phyloP scores from a whole-genome alignment of 1,140 invertebrate genomes.

The Dreissena polymorpha region DNA sequence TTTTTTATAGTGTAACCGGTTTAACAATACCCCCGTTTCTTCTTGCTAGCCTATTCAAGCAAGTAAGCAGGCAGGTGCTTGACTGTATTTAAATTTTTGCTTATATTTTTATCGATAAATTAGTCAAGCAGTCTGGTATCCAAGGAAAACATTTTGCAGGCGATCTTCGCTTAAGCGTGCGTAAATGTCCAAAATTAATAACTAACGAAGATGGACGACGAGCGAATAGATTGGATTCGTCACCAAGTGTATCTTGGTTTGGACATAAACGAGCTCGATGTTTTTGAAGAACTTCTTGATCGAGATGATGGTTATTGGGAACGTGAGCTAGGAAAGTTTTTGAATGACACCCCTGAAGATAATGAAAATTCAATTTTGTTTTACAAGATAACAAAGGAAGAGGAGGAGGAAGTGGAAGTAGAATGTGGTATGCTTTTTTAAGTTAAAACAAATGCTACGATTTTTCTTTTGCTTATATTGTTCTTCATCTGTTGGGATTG shows the following conservation, averaged over 20 bases:
- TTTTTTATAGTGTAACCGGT: too few relatives aligned
- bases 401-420: constrained; percentile 79
- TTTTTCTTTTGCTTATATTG: too few relatives aligned
- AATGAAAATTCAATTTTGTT: constrained; percentile 77
- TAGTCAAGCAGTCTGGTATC: not conserved
- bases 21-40: too few relatives aligned
- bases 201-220: constrained; percentile 77
- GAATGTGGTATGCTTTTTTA: constrained; percentile 78
- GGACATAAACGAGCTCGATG: constrained; percentile 73
- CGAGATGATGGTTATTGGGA: constrained; percentile 78
- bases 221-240: constrained; percentile 78
- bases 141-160: not conserved
- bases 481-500: too few relatives aligned
- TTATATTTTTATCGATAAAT: not conserved
- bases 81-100: not conserved
- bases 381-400: constrained; percentile 77
- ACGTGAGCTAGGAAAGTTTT: constrained; percentile 76
- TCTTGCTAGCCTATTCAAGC: too few relatives aligned
- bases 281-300: constrained; percentile 79
- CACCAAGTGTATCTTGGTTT: constrained; percentile 75
- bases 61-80: not conserved
- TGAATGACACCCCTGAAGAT: constrained; percentile 80
- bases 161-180: too few relatives aligned
- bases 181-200: too few relatives aligned
- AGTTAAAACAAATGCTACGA: too few relatives aligned